Evolutionary conservation across 2,888 invertebrate genomes (phyloP), one percentile per base, ranked within the genome.

Genomic region (Folsomia manolachei): DNA sequence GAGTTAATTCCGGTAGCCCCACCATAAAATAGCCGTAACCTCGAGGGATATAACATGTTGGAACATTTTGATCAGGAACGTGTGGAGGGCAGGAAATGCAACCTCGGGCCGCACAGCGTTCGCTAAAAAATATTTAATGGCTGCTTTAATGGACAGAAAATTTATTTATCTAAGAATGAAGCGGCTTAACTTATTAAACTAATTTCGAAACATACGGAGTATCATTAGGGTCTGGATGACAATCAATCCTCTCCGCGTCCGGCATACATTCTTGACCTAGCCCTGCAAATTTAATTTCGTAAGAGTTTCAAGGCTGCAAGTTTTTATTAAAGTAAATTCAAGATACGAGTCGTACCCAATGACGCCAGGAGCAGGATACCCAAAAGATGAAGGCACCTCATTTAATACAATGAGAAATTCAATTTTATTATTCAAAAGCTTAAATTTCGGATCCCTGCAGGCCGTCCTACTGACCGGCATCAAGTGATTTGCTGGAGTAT

Each of bases 41-140:
- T 75, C 73, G 27, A 65, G 79, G 77, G 61, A 78, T 27, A 60
- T 72, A 74, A 27, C 79, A 79, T 39, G 53, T 75, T 1, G 79
- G 80, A 11, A 70, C 68, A n/a, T 72, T 72, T 11, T 61, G 52
- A 2, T 71, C 76, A 0, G 75, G 75, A 4, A 25, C 60, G n/a
- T 19, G 21, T 24, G 72, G 70, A n/a, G 51, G 67, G 53, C 79
- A 80, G 91, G 91, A 92, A 78, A 90, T 90, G 80, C 92, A 92
- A 1, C 91, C 90, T 84, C 91, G 27, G 21, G 14, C 56, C 66
- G 84, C 84, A 81, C 91, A 92, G 0, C 83, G 84, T 25, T 86
- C 83, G n/a, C n/a, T n/a, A n/a, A n/a, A n/a, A n/a, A n/a, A n/a
- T n/a, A n/a, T n/a, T n/a, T n/a, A n/a, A n/a, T n/a, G n/a, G n/a